Evolutionary conservation across 2,888 invertebrate species (phyloP).

Genomic region (Metellina segmentata): DNA sequence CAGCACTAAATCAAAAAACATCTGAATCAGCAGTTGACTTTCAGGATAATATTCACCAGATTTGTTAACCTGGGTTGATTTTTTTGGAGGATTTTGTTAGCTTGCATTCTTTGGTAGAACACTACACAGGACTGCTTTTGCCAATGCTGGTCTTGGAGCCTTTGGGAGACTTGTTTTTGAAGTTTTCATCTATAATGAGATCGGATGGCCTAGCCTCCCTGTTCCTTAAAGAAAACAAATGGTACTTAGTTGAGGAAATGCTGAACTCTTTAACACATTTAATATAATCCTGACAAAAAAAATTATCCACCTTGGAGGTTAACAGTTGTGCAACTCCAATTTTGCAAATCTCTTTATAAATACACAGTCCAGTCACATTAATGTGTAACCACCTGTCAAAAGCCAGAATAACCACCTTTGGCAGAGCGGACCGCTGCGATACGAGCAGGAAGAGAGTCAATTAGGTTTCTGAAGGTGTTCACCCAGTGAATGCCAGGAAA

Average conservation of each 20-base stretch:
- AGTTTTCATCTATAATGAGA: constrained; percentile 74
- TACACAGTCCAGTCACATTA: too few relatives aligned
- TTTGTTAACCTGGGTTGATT: constrained; percentile 19
- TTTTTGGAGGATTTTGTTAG: not conserved
- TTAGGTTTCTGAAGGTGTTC: too few relatives aligned
- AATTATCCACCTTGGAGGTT: too few relatives aligned
- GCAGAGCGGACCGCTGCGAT: too few relatives aligned
- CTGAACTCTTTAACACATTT: too few relatives aligned
- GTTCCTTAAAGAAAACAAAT: constrained; percentile 60
- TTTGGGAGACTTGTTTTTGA: constrained; percentile 74
- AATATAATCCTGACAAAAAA: too few relatives aligned
- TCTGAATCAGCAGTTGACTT: constrained; percentile 66
- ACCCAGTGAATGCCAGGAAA: too few relatives aligned
- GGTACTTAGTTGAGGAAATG: not conserved
- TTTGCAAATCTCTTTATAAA: too few relatives aligned
- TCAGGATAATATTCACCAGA: constrained; percentile 38
- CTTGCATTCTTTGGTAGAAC: constrained; percentile 1
- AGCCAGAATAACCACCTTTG: too few relatives aligned
- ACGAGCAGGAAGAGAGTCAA: too few relatives aligned
- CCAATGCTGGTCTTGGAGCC: constrained; percentile 75
- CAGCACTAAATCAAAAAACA: constrained; percentile 62
- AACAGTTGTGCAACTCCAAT: too few relatives aligned
- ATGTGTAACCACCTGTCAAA: too few relatives aligned
- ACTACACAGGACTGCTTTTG: constrained; percentile 74
- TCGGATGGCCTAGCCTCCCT: constrained; percentile 64